Evolutionary conservation across 1,140 invertebrate genomes (phyloP).

Genomic region (Atopsyche davidsoni): DNA sequence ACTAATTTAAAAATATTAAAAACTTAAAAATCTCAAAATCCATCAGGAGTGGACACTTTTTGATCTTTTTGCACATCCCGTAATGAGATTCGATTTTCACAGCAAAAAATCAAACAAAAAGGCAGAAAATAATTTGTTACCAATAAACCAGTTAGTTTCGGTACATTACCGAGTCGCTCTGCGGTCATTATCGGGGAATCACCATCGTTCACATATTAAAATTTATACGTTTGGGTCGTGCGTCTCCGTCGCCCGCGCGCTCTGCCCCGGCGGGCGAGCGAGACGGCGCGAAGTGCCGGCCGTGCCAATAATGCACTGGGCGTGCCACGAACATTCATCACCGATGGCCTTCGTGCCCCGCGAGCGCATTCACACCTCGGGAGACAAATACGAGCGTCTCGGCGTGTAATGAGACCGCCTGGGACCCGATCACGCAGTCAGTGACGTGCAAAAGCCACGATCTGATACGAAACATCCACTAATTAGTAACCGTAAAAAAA

Average conservation of each 20-base stretch:
- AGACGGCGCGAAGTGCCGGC: constrained; percentile 7
- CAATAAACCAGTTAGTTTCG: constrained; percentile 27
- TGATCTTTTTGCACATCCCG: no score
- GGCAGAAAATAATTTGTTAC: constrained; percentile 20
- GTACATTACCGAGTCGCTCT: constrained; percentile 19
- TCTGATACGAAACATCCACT: no score
- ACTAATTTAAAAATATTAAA: no score
- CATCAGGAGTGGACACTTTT: no score
- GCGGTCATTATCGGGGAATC: constrained; percentile 26
- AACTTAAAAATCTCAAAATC: no score
- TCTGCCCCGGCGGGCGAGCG: not conserved
- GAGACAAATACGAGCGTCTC: no score
- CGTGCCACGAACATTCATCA: constrained; percentile 29
- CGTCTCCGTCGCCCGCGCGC: constrained; percentile 7
- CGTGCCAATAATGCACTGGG: constrained; percentile 28
- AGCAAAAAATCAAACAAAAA: constrained; percentile 13
- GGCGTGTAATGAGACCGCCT: no score
- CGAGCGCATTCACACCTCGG: no score
- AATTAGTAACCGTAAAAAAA: no score
- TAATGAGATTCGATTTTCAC: constrained; percentile 14
- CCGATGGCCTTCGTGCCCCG: no score
- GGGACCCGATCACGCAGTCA: no score
- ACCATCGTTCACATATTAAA: constrained; percentile 21
- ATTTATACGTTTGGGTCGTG: constrained; percentile 8
- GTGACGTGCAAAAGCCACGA: no score